Conservation (phyloP, 2,797 vertebrate species). For the Carcharodon carcharias region DNA sequence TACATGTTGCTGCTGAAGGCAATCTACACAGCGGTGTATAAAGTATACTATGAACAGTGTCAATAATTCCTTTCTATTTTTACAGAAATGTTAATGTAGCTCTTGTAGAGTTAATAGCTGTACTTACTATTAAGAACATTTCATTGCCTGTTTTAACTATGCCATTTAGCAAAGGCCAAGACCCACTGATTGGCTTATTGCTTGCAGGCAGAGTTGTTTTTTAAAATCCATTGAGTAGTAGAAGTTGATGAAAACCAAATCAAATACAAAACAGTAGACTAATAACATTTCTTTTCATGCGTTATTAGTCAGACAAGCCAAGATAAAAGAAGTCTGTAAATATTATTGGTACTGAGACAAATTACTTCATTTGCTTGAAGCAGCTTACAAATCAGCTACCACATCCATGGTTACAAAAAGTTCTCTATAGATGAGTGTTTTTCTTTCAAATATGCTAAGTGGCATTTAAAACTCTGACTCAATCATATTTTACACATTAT, state of each 20-base stretch:
- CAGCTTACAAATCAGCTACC: neutral
- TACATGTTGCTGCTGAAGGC: neutral
- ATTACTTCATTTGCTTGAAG: neutral
- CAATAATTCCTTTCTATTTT: neutral
- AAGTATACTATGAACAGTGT: neutral
- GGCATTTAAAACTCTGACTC: neutral
- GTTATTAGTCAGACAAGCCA: constrained; percentile 13
- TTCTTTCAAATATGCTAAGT: neutral
- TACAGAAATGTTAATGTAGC: neutral
- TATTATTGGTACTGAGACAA: neutral
- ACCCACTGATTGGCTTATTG: neutral
- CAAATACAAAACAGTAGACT: constrained; percentile 16
- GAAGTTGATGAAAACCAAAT: constrained; percentile 22
- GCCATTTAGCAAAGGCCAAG: neutral
- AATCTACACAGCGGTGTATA: no score
- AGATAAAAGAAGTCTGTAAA: constrained; percentile 16
- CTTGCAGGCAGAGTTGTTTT: neutral
- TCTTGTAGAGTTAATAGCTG: neutral
- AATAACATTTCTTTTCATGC: neutral
- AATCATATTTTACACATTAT: constrained; percentile 7
- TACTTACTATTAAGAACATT: neutral
- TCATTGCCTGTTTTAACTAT: neutral
- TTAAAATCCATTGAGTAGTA: neutral
- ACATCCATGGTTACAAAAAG: neutral
- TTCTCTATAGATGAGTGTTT: neutral